Evolutionary conservation across 2,797 vertebrate genomes (phyloP).

Genomic region (Hydrocynus forskahlii): DNA sequence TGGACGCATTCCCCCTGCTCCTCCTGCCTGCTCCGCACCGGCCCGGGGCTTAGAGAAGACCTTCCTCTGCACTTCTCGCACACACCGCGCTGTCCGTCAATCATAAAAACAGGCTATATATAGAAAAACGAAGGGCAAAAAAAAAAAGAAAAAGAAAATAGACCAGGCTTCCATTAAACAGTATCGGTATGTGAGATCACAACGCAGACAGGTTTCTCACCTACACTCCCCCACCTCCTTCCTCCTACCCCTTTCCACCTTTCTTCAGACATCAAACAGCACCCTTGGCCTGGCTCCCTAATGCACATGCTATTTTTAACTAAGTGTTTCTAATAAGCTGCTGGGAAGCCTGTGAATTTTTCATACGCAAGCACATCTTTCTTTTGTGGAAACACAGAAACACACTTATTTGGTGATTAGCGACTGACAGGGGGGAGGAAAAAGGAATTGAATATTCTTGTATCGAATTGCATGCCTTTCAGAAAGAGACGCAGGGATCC

Average conservation of each 20-base stretch:
- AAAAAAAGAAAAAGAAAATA: slow-evolving; percentile 54
- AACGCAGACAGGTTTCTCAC: slow-evolving; percentile 65
- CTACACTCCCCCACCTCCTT: slow-evolving; percentile 34
- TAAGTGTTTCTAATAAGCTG: slow-evolving; percentile 85
- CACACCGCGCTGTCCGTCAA: slow-evolving; percentile 65
- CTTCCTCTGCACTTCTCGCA: slow-evolving; percentile 48
- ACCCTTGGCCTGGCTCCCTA: slow-evolving; percentile 78
- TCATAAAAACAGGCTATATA: slow-evolving; percentile 51
- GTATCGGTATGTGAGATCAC: slow-evolving; percentile 72
- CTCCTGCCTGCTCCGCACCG: slow-evolving; percentile 26
- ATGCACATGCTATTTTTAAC: slow-evolving; percentile 85
- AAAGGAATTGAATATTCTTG: slow-evolving; percentile 82
- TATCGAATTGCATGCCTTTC: slow-evolving; percentile 83
- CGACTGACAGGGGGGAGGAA: slow-evolving; percentile 80
- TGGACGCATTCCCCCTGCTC: slow-evolving; percentile 58
- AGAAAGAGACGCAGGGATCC: slow-evolving; percentile 76
- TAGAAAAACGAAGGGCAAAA: slow-evolving; percentile 57
- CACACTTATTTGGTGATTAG: slow-evolving; percentile 87
- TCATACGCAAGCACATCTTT: slow-evolving; percentile 84
- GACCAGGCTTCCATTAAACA: slow-evolving; percentile 71
- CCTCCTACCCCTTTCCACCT: slow-evolving; percentile 64
- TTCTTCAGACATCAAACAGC: slow-evolving; percentile 83
- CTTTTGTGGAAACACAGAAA: slow-evolving; percentile 86
- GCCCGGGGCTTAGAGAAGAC: slow-evolving; percentile 58
- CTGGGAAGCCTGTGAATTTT: slow-evolving; percentile 83